Evolutionary conservation across 2,113 vertebrate genomes (phyloP).

Genomic region (Haliaeetus leucogaster): DNA sequence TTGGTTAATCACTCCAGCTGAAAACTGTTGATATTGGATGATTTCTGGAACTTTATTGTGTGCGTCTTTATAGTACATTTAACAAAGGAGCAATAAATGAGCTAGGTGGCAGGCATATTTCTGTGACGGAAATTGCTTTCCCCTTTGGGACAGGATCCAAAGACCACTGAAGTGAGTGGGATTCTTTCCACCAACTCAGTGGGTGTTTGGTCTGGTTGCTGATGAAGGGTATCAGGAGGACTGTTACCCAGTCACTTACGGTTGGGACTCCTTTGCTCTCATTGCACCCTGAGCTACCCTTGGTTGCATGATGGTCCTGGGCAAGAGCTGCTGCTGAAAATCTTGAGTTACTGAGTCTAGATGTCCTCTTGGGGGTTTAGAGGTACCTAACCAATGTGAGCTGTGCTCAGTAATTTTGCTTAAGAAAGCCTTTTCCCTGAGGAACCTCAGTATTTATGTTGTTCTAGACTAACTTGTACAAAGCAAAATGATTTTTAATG

Average conservation of each 20-base stretch:
- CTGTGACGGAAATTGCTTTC: not conserved
- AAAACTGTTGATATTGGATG: constrained; percentile 58
- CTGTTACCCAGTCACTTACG: not conserved
- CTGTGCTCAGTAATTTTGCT: not conserved
- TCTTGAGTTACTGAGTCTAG: not conserved
- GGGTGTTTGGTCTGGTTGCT: not conserved
- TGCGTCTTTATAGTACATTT: not conserved
- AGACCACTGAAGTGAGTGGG: not conserved
- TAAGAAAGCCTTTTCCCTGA: not conserved
- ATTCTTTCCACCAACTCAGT: not conserved
- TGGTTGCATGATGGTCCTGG: not conserved
- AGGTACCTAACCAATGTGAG: not conserved
- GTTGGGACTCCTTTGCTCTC: not conserved
- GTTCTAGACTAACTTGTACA: not conserved
- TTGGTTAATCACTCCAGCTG: constrained; percentile 34
- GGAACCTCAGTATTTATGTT: not conserved
- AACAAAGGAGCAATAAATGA: constrained; percentile 33
- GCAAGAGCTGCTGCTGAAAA: not conserved
- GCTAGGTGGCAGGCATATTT: not conserved
- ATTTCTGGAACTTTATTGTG: constrained; percentile 16
- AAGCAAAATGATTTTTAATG: not conserved
- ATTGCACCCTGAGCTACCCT: not conserved
- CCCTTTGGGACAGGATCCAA: constrained; percentile 10
- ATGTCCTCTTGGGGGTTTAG: not conserved
- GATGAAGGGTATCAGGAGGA: not conserved